Evolutionary conservation across 2,113 vertebrate species (phyloP).

Genomic region (Helogale parvula): DNA sequence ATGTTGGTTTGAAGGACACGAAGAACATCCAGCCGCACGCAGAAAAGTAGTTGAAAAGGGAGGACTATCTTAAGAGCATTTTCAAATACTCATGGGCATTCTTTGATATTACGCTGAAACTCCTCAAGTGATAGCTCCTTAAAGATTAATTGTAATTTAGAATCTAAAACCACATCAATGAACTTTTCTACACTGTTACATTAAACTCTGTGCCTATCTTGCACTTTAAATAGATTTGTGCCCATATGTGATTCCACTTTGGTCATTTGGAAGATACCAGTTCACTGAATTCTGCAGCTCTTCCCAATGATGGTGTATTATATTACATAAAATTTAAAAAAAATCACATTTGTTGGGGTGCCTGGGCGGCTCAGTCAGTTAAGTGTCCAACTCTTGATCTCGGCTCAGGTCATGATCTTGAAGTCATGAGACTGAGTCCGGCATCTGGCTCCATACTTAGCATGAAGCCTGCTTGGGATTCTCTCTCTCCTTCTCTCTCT

Average conservation of each 20-base stretch:
- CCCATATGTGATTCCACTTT: neutral
- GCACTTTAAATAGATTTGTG: conserved; percentile 31
- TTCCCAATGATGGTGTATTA: conserved; percentile 33
- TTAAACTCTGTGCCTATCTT: neutral
- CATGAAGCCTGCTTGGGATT: too few species aligned
- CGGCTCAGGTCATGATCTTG: too few species aligned
- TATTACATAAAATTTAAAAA: neutral
- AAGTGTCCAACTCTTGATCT: too few species aligned
- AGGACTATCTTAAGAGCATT: conserved; percentile 1
- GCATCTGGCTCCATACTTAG: too few species aligned
- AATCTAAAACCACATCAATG: conserved; percentile 27
- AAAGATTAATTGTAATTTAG: conserved; percentile 14
- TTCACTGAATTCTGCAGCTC: neutral
- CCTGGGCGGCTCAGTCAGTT: too few species aligned
- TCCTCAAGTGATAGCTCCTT: neutral
- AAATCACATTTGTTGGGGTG: too few species aligned
- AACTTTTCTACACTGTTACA: conserved; percentile 18
- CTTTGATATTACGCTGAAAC: conserved; percentile 35
- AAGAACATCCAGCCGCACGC: neutral
- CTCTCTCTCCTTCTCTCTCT: too few species aligned
- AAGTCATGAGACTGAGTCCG: too few species aligned
- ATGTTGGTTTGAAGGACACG: conserved; percentile 3
- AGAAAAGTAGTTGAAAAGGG: conserved; percentile 3
- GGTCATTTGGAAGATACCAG: conserved; percentile 33
- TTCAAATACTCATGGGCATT: conserved; percentile 28